Conservation (phyloP, 1,140 invertebrate species). For the Aphelenchoides besseyi region DNA sequence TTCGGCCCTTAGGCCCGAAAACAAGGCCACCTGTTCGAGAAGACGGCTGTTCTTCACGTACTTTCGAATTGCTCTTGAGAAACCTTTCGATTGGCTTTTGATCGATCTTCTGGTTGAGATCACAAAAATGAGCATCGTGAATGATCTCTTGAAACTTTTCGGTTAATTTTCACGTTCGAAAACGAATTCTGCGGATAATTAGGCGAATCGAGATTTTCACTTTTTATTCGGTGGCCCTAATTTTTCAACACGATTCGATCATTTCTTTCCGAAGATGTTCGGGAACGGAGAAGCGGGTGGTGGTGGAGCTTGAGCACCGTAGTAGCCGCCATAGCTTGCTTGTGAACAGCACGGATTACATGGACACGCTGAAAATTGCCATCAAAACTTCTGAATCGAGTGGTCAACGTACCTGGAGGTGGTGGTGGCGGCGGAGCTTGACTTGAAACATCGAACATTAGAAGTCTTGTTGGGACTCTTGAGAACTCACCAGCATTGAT, state of each 20-base stretch:
- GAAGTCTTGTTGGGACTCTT: background rate
- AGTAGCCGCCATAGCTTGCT: slow-evolving; percentile 7
- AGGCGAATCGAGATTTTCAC: slow-evolving; percentile 11
- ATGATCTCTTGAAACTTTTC: no score
- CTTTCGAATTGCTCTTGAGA: no score
- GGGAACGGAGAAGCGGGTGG: background rate
- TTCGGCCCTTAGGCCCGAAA: no score
- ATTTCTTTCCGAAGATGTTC: slow-evolving; percentile 17
- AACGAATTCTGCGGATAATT: no score
- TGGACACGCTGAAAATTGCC: background rate
- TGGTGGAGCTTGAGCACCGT: background rate
- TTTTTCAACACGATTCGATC: background rate
- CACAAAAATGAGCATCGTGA: no score
- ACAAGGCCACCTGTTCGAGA: no score
- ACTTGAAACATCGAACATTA: background rate
- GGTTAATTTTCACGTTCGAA: no score
- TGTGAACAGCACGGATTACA: background rate
- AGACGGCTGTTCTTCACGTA: no score
- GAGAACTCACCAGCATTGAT: slow-evolving; percentile 14
- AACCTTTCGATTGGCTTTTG: no score
- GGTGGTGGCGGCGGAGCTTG: slow-evolving; percentile 10
- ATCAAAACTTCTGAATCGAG: no score
- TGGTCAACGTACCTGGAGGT: no score
- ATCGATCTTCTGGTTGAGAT: no score
- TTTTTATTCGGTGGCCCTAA: background rate